Base-by-base conservation (phyloP, 2,888 invertebrate genomes). In the Ectobius pallidus region DNA sequence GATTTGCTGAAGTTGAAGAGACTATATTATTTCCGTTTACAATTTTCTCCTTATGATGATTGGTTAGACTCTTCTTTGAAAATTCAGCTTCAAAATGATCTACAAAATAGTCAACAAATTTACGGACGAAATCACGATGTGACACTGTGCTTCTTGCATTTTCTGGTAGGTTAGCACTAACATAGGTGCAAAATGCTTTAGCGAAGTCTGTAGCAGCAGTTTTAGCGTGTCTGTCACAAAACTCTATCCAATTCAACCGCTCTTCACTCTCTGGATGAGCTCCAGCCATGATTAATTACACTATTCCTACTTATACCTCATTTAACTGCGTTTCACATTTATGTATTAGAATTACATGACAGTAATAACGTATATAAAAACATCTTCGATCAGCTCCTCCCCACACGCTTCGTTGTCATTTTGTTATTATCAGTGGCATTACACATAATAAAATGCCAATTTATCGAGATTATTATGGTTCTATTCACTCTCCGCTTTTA, bases 131-230 rank as follows among this genome's bases (percentile, higher is more conserved):
- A 79, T 94, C 94, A 76, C 91, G 89, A 81, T 94, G 92, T 9
- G 92, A 90, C 67, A 92, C 85, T 73, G 87, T 88, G 30, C 88
- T 85, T 74, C 90, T 87, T 22, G 89, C 86, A 78, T 87, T 86
- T 78, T 92, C 92, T 39, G 89, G 87, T 75, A 91, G 83, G 80
- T 90, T 90, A 63, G 90, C 87, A 78, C 90, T 90, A 76, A 94
- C 88, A 81, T 90, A 94, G 77, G 91, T 91, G 77, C 92, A 87
- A 83, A 94, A 94, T 79, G 92, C 92, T 84, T 92, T 92, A 79
- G 95, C 93, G 84, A 96, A 96, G 84, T 95, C 94, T 80, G 92
- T 91, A 74, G 94, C 94, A 72, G 95, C 92, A 75, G 90, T 88
- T 80, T 90, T 90, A 74, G 94, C 94, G 85, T 95, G 95, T 82